Base-by-base conservation (phyloP, 1,140 invertebrate species). In the Drosophila malerkotliana region DNA sequence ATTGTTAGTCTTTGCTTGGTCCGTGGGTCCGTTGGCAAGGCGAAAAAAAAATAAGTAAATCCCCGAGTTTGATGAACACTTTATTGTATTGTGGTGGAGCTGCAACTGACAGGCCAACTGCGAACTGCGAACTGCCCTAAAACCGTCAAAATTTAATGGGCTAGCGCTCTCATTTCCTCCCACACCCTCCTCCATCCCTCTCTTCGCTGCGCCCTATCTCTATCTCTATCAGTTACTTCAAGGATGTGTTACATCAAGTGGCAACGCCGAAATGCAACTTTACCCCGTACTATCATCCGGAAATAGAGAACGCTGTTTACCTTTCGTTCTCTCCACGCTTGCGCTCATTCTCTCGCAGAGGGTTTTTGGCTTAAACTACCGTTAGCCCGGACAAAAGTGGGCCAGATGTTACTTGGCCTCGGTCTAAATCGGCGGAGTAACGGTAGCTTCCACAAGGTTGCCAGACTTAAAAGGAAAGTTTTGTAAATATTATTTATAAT, bases 21-120 rank as follows among this genome's bases (percentile, higher is more conserved):
- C 44, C 4, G 18, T 18, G 18, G 34, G 15, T 9, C 18, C 44
- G 51, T 63, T 59, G n/a, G 44, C 44, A 21, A 10, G 15, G 44
- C 15, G 18, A 47, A 47, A 47, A 47, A 37, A 53, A 72, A 77
- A 72, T 61, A 28, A 2, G 41, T 61, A 82, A 75, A 79, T 83
- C 84, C 84, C 84, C 76, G 84, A 89, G 84, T 62, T 77, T 34
- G 54, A 73, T 88, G 83, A 88, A 88, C 83, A 88, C 84, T 89
- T 83, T 77, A 89, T 88, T 87, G 84, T 85, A 77, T 68, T 78
- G 48, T 58, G 57, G 67, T 49, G 37, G 58, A 72, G 56, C 47
- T 51, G 55, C 69, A 71, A 72, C 26, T 28, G 26, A 6, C 26
- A 28, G 26, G 26, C 26, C 26, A 28, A 28, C 26, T 28, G 26